Evolutionary conservation across 2,797 vertebrate genomes (phyloP).

Genomic region (Protosalanx chinensis): DNA sequence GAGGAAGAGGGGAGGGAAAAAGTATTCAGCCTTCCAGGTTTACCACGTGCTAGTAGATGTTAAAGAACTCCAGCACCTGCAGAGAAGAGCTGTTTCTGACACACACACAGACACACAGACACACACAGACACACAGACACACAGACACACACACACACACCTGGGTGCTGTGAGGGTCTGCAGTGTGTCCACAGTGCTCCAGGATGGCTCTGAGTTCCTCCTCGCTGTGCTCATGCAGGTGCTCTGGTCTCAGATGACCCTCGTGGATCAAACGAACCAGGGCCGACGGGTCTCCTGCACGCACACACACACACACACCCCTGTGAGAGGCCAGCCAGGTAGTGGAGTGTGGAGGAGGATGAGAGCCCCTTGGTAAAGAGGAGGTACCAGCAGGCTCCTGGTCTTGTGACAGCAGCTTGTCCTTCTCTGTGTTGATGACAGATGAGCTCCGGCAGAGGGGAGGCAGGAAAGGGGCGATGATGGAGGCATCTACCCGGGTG

Average conservation of each 20-base stretch:
- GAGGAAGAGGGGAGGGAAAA: neutral
- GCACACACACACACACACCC: neutral
- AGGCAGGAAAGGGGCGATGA: constrained; percentile 94
- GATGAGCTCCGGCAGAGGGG: constrained; percentile 87
- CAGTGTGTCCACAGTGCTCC: constrained; percentile 71
- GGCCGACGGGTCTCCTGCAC: constrained; percentile 80
- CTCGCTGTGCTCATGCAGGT: constrained; percentile 77
- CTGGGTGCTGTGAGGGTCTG: constrained; percentile 73
- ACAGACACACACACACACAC: constrained; percentile 59
- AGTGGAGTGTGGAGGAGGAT: too few relatives aligned
- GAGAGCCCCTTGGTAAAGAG: too few relatives aligned
- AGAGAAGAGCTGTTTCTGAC: neutral
- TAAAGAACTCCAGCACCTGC: neutral
- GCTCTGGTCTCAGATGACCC: constrained; percentile 80
- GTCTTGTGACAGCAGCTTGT: constrained; percentile 75
- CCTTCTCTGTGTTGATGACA: constrained; percentile 94
- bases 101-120: constrained; percentile 8
- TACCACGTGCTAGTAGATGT: neutral
- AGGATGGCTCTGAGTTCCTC: constrained; percentile 81
- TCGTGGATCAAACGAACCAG: constrained; percentile 89
- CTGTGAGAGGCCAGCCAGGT: too few relatives aligned
- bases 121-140: neutral
- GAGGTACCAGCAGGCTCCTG: constrained; percentile 75
- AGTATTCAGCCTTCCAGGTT: neutral
- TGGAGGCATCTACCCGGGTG: constrained; percentile 94